A percentile compares a stretch with the other conserved stretches of the same genome.
These are phyloP conservation scores for Tympanoctomys barrerae DNA, from an alignment of 2,797 vertebrate genomes.

Conservation along the genomic window DNA sequence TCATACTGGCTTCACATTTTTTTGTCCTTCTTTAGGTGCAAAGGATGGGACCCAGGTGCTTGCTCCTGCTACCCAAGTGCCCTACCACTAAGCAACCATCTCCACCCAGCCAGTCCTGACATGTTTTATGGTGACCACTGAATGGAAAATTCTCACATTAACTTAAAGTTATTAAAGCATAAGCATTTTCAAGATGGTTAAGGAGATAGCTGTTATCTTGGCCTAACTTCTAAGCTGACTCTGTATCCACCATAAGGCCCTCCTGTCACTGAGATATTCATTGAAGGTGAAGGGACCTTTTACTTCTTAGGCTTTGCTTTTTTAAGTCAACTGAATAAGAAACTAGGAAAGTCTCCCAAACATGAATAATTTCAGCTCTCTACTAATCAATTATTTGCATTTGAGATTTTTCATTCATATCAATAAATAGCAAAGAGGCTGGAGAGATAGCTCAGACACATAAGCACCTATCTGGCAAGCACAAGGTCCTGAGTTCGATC, in stretches of 20 bases:
- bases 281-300: neutral
- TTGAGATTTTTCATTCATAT: constrained; percentile 12
- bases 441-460: too few relatives aligned
- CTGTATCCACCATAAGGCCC: neutral
- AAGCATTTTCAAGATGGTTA: constrained; percentile 16
- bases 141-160: neutral
- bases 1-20: neutral
- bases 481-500: too few relatives aligned
- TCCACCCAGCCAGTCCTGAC: neutral
- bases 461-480: too few relatives aligned
- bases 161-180: neutral
- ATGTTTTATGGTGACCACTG: neutral
- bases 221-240: neutral
- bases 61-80: neutral
- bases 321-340: neutral
- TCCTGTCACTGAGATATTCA: neutral
- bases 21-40: neutral
- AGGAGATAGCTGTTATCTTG: neutral
- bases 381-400: neutral
- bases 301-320: neutral
- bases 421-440: neutral
- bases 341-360: constrained; percentile 2
- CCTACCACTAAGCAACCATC: neutral
- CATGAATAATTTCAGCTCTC: neutral
- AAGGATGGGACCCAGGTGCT: neutral